Conservation (phyloP, 2,797 vertebrate genomes). For the Rhodeus uyekii region DNA sequence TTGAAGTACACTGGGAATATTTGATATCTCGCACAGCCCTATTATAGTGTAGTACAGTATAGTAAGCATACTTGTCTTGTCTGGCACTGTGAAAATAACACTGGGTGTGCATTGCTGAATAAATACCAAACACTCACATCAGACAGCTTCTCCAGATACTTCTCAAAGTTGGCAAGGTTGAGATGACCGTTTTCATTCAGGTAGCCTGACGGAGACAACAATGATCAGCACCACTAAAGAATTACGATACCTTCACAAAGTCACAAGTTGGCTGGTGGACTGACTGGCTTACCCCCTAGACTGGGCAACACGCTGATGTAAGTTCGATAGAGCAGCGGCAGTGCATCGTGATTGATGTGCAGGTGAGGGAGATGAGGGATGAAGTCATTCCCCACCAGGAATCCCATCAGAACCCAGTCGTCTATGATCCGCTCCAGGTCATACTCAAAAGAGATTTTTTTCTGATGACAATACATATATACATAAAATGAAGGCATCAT, state of each 20-base stretch:
- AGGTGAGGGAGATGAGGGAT: slow-evolving; percentile 99
- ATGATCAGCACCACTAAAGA: background rate
- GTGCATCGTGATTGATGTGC: slow-evolving; percentile 96
- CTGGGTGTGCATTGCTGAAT: background rate
- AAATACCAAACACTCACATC: slow-evolving; percentile 77
- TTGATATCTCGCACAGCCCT: background rate
- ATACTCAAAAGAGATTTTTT: slow-evolving; percentile 86
- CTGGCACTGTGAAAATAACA: background rate
- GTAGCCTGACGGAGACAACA: slow-evolving; percentile 81
- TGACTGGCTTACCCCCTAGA: slow-evolving; percentile 83
- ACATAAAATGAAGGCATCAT: background rate
- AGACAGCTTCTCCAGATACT: slow-evolving; percentile 91
- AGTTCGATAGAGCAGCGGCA: slow-evolving; percentile 94
- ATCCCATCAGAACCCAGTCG: slow-evolving; percentile 99
- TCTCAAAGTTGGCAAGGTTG: slow-evolving; percentile 93
- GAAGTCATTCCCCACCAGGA: slow-evolving; percentile 99
- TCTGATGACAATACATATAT: slow-evolving; percentile 67
- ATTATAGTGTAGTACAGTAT: background rate
- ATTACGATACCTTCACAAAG: background rate
- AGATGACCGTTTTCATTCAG: slow-evolving; percentile 96
- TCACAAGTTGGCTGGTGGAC: background rate
- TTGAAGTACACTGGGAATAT: background rate
- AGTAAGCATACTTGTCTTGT: background rate
- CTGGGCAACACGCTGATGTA: slow-evolving; percentile 90
- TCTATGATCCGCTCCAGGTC: slow-evolving; percentile 97